phyloP scores from a whole-genome alignment of 2,888 invertebrate species.

The Lepidochitona cinerea region DNA sequence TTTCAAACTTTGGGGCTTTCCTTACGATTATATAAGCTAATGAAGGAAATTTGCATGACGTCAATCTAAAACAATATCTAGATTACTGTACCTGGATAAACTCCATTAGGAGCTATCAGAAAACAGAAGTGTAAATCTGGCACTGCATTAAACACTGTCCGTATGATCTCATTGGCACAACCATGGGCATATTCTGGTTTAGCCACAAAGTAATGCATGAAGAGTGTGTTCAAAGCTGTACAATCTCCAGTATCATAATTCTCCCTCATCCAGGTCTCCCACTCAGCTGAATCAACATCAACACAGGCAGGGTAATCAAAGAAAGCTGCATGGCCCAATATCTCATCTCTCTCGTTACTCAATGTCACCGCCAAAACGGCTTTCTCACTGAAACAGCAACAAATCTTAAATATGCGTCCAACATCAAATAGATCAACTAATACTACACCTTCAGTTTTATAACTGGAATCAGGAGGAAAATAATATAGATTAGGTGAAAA shows the following conservation, averaged over 20 bases:
- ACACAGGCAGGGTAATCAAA: slow-evolving; percentile 68
- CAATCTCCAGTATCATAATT: slow-evolving; percentile 46
- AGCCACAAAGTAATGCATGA: slow-evolving; percentile 69
- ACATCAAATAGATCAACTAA: too few species aligned
- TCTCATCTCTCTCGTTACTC: slow-evolving; percentile 65
- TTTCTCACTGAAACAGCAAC: slow-evolving; percentile 58
- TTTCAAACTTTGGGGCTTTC: too few species aligned
- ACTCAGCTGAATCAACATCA: slow-evolving; percentile 57
- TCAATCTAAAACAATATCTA: too few species aligned
- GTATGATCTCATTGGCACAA: slow-evolving; percentile 66
- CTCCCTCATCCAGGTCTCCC: slow-evolving; percentile 63
- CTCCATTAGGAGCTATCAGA: slow-evolving; percentile 60
- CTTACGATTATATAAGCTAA: too few species aligned
- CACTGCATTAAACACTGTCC: slow-evolving; percentile 68
- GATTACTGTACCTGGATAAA: slow-evolving; percentile 61
- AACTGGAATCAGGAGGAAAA: too few species aligned
- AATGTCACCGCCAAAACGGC: slow-evolving; percentile 68
- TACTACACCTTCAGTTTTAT: too few species aligned
- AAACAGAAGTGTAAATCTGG: slow-evolving; percentile 68
- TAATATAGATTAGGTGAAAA: too few species aligned
- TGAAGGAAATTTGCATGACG: too few species aligned
- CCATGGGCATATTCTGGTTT: slow-evolving; percentile 65
- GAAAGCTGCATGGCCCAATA: slow-evolving; percentile 69
- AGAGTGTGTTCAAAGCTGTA: slow-evolving; percentile 65
- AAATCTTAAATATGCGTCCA: background rate